Conservation (phyloP, 2,797 vertebrate species). For the Sebastes flavidus region DNA sequence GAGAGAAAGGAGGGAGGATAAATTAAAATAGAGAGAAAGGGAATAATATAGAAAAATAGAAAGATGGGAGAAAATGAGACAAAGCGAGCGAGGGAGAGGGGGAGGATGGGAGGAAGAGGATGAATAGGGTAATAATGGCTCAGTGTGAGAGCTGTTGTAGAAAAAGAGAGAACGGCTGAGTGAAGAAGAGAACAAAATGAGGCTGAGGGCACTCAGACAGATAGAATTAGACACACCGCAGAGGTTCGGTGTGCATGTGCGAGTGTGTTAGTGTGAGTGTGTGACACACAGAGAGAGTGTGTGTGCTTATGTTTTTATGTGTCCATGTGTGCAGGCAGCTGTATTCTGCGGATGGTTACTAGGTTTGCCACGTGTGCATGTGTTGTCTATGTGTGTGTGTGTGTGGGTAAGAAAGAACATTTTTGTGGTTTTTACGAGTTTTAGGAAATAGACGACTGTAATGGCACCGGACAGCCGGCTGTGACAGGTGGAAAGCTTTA, state of each 20-base stretch:
- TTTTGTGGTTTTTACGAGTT: constrained; percentile 26
- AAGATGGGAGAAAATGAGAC: constrained; percentile 54
- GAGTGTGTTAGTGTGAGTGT: constrained; percentile 13
- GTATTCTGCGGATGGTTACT: constrained; percentile 27
- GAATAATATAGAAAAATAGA: constrained; percentile 56
- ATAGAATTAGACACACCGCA: constrained; percentile 80
- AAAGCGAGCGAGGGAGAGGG: constrained; percentile 22
- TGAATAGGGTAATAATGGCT: constrained; percentile 82
- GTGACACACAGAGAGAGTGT: neutral
- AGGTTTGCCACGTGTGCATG: constrained; percentile 4
- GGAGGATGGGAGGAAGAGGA: constrained; percentile 55
- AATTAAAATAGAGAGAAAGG: constrained; percentile 38
- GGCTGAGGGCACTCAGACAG: constrained; percentile 81
- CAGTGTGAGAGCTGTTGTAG: constrained; percentile 77
- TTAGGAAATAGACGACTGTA: constrained; percentile 37
- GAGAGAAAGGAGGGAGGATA: constrained; percentile 20
- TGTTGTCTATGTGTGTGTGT: neutral
- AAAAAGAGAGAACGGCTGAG: constrained; percentile 76
- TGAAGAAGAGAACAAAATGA: constrained; percentile 82
- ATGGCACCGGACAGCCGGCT: constrained; percentile 5
- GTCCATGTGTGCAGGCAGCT: constrained; percentile 33
- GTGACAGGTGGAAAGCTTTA: constrained; percentile 16
- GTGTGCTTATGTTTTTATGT: constrained; percentile 36
- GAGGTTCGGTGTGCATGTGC: constrained; percentile 52
- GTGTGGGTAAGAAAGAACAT: neutral